These are phyloP conservation scores for Rhynchonycteris naso DNA, from an alignment of 2,797 vertebrate genomes.

Conservation along the genomic window DNA sequence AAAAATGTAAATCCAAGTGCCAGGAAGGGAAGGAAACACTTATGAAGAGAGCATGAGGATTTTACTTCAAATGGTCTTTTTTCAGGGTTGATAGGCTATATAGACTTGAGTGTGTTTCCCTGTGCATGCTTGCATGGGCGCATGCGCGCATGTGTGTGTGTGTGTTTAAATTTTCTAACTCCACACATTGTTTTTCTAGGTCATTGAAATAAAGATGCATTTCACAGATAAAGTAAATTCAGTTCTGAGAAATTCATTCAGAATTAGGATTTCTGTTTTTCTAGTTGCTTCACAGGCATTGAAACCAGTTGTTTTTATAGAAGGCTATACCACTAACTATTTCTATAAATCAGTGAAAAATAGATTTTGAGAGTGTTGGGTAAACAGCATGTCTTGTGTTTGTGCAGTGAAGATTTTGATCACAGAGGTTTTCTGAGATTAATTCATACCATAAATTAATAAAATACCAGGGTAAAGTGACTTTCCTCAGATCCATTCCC, in stretches of 20 bases:
- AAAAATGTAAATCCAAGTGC: slow-evolving; percentile 46
- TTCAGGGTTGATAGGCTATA: not conserved
- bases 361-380: slow-evolving; percentile 60
- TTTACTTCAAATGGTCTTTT: not conserved
- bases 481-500: not conserved
- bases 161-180: not conserved
- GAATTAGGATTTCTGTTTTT: slow-evolving; percentile 77
- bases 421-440: not conserved
- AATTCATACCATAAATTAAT: not conserved
- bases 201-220: slow-evolving; percentile 61
- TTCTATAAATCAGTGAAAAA: slow-evolving; percentile 68
- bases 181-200: slow-evolving; percentile 59
- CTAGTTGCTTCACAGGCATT: slow-evolving; percentile 78
- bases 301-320: slow-evolving; percentile 76
- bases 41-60: not conserved
- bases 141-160: not conserved
- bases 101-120: accelerated
- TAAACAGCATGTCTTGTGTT: slow-evolving; percentile 30
- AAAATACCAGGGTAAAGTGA: slow-evolving; percentile 6
- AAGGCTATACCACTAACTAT: slow-evolving; percentile 74
- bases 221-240: slow-evolving; percentile 58
- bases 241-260: slow-evolving; percentile 75
- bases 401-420: not conserved
- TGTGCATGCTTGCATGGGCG: not conserved
- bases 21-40: not conserved